A percentile compares a stretch with the other conserved stretches of the same genome.
These are phyloP conservation scores for Acronicta alni DNA, from an alignment of 2,888 invertebrate genomes.

Conservation along the genomic window DNA sequence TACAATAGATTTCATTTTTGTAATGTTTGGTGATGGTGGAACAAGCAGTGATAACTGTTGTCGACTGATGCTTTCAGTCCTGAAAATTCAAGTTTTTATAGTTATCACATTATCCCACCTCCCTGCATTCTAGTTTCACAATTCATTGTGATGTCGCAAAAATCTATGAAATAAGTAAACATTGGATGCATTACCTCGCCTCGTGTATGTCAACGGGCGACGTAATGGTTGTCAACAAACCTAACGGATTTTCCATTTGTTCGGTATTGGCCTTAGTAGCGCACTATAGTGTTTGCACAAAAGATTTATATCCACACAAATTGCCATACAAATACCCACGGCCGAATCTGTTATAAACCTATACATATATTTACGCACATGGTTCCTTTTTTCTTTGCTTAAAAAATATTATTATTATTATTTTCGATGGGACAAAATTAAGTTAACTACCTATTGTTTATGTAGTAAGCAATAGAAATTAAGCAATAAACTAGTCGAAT, in stretches of 20 bases:
- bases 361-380: slow-evolving; percentile 6
- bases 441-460: slow-evolving; percentile 25
- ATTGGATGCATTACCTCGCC: slow-evolving; percentile 84
- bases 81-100: slow-evolving; percentile 85
- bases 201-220: slow-evolving; percentile 79
- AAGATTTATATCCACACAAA: slow-evolving; percentile 53
- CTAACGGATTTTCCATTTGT: slow-evolving; percentile 81
- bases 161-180: slow-evolving; percentile 88
- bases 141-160: slow-evolving; percentile 81
- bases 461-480: slow-evolving; percentile 23
- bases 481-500: slow-evolving; percentile 43
- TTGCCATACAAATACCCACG: slow-evolving; percentile 51
- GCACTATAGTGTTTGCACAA: slow-evolving; percentile 59
- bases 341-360: slow-evolving; percentile 35
- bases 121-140: slow-evolving; percentile 81
- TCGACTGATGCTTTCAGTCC: slow-evolving; percentile 80
- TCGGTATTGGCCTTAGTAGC: slow-evolving; percentile 70
- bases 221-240: slow-evolving; percentile 83
- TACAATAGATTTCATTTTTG: slow-evolving; percentile 86
- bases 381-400: slow-evolving; percentile 5
- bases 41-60: slow-evolving; percentile 70
- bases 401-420: slow-evolving; percentile 12
- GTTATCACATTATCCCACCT: slow-evolving; percentile 77
- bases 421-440: slow-evolving; percentile 9
- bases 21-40: slow-evolving; percentile 66